Evolutionary conservation across 2,113 vertebrate genomes (phyloP).

Genomic region (Lepus europaeus): DNA sequence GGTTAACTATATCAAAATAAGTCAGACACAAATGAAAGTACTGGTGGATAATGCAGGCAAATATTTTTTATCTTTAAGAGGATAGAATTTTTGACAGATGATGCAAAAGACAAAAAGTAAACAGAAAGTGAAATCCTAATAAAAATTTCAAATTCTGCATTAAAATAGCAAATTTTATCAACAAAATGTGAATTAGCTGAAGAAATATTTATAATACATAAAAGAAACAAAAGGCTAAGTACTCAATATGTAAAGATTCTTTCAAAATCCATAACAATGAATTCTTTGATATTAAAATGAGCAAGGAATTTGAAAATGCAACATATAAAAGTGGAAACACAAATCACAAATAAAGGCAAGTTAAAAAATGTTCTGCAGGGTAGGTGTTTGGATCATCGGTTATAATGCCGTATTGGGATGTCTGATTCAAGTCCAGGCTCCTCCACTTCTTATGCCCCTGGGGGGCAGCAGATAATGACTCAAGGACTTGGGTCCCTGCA

Average conservation of each 20-base stretch:
- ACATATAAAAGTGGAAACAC: neutral
- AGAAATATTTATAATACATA: conserved; percentile 45
- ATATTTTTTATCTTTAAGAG: conserved; percentile 30
- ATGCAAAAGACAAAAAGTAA: conserved; percentile 20
- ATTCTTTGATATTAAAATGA: conserved; percentile 43
- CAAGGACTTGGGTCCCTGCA: too few relatives aligned
- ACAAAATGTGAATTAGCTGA: neutral
- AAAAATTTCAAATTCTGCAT: neutral
- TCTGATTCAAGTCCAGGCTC: too few relatives aligned
- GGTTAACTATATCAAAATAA: conserved; percentile 38
- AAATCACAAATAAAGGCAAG: neutral
- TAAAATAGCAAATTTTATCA: conserved; percentile 9
- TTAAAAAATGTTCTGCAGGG: neutral
- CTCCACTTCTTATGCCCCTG: too few relatives aligned
- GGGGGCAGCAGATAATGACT: too few relatives aligned
- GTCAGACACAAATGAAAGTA: neutral
- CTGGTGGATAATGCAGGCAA: neutral
- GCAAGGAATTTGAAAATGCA: neutral
- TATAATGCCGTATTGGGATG: too few relatives aligned
- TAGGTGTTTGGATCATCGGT: too few relatives aligned
- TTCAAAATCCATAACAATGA: conserved; percentile 23
- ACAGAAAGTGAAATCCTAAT: conserved; percentile 18
- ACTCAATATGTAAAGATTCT: neutral
- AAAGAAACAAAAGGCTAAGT: neutral
- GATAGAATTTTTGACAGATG: neutral